These are phyloP conservation scores for Eubasilissa splendida DNA, from an alignment of 2,888 invertebrate species.

Conservation along the genomic window DNA sequence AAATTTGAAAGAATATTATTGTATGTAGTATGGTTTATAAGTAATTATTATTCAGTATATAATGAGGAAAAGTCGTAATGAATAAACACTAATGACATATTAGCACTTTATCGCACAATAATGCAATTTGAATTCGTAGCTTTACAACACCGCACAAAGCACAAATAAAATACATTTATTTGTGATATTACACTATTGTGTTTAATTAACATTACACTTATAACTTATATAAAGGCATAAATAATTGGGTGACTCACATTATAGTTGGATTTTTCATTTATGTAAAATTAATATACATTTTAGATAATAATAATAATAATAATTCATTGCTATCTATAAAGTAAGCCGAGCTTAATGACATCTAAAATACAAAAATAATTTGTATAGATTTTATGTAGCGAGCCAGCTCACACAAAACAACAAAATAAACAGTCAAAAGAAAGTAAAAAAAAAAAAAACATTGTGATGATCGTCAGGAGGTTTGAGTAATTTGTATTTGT, in stretches of 20 bases:
- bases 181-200: not conserved
- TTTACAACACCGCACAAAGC: too few species aligned
- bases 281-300: not conserved
- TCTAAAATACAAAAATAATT: not conserved
- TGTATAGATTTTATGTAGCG: not conserved
- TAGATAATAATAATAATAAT: not conserved
- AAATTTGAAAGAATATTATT: slow-evolving; percentile 4
- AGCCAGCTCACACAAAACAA: slow-evolving; percentile 13
- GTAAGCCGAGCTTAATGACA: not conserved
- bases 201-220: slow-evolving; percentile 14
- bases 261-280: slow-evolving; percentile 23
- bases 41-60: slow-evolving; percentile 5
- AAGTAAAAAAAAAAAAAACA: too few species aligned
- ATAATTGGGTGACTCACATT: slow-evolving; percentile 31
- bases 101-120: slow-evolving; percentile 8
- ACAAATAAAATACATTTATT: not conserved
- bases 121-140: not conserved
- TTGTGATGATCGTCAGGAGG: too few species aligned
- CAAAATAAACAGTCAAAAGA: not conserved
- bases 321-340: not conserved
- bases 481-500: too few species aligned
- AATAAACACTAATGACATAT: slow-evolving; percentile 10
- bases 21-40: not conserved
- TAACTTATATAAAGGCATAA: slow-evolving; percentile 29
- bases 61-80: slow-evolving; percentile 10